phyloP scores from a whole-genome alignment of 2,113 vertebrate genomes.

The Callorhinus ursinus region DNA sequence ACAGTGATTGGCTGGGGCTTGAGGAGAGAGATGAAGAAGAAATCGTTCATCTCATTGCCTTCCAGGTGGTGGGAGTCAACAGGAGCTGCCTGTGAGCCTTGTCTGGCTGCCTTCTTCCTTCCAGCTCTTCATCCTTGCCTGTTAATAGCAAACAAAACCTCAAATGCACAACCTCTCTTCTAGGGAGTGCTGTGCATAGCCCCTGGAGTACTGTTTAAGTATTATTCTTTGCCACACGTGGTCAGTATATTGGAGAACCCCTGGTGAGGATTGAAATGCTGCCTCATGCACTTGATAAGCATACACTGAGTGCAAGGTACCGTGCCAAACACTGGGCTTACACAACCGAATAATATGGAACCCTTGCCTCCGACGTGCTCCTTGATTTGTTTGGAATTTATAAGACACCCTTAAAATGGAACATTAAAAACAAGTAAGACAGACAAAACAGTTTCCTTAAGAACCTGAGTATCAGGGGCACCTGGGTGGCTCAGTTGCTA shows the following conservation, averaged over 20 bases:
- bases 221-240: too few species aligned
- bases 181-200: background rate
- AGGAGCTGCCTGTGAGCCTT: accelerated
- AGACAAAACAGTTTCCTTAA: background rate
- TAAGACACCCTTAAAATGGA: background rate
- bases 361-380: background rate
- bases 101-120: background rate
- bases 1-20: background rate
- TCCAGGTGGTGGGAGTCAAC: background rate
- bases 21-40: background rate
- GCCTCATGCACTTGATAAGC: background rate
- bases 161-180: accelerated
- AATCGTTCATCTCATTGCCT: accelerated
- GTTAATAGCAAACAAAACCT: too few species aligned
- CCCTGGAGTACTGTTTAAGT: background rate
- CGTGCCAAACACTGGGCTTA: accelerated
- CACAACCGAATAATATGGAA: accelerated
- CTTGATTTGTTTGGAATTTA: background rate
- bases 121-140: background rate
- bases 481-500: too few species aligned
- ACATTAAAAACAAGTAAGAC: background rate
- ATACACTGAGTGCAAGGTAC: accelerated
- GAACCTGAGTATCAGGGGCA: background rate
- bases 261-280: accelerated
- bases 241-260: too few species aligned